phyloP scores from a whole-genome alignment of 2,113 vertebrate species.

The Empidonax traillii region DNA sequence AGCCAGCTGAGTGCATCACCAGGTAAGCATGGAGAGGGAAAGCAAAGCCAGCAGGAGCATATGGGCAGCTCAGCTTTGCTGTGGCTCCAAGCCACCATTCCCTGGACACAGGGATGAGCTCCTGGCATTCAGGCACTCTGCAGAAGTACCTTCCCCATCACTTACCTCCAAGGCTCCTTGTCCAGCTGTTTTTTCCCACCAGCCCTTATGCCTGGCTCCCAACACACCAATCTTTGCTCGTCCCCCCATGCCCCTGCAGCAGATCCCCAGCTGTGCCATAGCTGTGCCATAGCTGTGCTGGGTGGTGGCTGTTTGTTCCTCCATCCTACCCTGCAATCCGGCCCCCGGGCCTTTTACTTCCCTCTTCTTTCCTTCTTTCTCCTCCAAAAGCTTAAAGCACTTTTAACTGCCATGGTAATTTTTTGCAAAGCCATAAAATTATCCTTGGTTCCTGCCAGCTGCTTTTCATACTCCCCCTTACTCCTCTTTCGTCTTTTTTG shows the following conservation, averaged over 20 bases:
- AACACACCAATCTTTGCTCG: accelerated
- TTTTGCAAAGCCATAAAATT: neutral
- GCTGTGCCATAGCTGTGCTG: neutral
- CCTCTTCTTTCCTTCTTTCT: neutral
- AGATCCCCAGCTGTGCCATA: neutral
- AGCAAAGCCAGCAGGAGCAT: neutral
- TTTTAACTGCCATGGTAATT: neutral
- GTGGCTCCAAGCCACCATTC: neutral
- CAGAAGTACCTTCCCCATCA: neutral
- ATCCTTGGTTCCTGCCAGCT: neutral
- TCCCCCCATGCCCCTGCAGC: neutral
- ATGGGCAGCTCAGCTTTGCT: neutral
- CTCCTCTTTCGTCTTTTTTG: neutral
- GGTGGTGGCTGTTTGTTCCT: neutral
- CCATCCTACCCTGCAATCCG: neutral
- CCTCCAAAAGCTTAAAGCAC: neutral
- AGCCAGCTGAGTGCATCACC: neutral
- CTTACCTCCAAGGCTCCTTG: neutral
- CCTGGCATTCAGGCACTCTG: neutral
- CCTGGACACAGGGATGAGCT: neutral
- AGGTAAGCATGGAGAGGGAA: neutral
- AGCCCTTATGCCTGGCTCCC: neutral
- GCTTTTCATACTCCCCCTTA: neutral
- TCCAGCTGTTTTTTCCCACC: neutral
- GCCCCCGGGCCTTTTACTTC: neutral